A percentile compares a stretch with the other conserved stretches of the same genome.
Evolutionary conservation across 1,140 invertebrate genomes (phyloP).

Genomic region (Leptinotarsa undecemlineata): DNA sequence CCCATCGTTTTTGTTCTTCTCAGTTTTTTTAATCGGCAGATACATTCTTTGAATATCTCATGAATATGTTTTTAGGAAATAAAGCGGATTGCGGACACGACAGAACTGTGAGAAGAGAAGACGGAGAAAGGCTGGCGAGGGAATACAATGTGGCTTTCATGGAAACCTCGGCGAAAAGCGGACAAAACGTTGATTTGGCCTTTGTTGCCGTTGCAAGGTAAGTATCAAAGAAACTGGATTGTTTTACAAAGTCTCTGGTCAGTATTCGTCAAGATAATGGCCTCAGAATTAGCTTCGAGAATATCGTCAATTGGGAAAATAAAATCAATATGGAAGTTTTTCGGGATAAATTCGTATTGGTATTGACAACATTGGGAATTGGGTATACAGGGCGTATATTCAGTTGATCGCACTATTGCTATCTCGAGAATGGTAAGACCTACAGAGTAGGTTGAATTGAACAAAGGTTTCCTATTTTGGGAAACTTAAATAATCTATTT

Average conservation of each 20-base stretch:
- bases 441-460: too few relatives aligned
- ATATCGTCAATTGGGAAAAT: neutral
- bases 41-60: neutral
- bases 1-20: too few relatives aligned
- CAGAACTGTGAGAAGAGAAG: conserved; percentile 75
- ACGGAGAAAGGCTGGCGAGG: conserved; percentile 77
- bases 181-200: conserved; percentile 80
- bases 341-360: too few relatives aligned
- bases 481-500: too few relatives aligned
- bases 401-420: too few relatives aligned
- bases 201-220: conserved; percentile 78
- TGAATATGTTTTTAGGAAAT: conserved; percentile 65
- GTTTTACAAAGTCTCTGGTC: neutral
- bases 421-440: too few relatives aligned
- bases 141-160: conserved; percentile 85
- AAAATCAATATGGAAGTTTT: too few relatives aligned
- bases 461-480: too few relatives aligned
- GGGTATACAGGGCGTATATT: too few relatives aligned
- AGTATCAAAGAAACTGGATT: conserved; percentile 13
- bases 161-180: conserved; percentile 86
- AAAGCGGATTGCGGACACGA: conserved; percentile 79
- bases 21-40: too few relatives aligned
- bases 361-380: too few relatives aligned
- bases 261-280: neutral
- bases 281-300: neutral